Evolutionary conservation across 1,140 invertebrate genomes (phyloP).

Genomic region (Aphelinus certus): DNA sequence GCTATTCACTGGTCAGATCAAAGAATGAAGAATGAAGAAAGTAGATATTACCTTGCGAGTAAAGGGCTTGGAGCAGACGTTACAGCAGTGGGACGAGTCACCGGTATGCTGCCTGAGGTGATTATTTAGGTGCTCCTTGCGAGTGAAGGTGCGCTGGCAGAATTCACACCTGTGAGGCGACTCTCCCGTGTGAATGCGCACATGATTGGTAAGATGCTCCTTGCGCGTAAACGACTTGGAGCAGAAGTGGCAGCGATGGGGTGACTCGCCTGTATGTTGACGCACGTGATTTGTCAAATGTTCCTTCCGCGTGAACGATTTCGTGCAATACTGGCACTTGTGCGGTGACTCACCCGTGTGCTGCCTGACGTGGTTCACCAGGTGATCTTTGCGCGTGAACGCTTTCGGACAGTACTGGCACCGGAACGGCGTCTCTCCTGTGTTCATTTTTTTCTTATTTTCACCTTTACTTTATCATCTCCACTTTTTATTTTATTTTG

Average conservation of each 20-base stretch:
- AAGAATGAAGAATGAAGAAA: too few relatives aligned
- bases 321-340: slow-evolving; percentile 73
- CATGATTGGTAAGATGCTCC: slow-evolving; percentile 82
- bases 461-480: not conserved
- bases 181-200: slow-evolving; percentile 77
- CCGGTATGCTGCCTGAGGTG: slow-evolving; percentile 90
- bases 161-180: slow-evolving; percentile 84
- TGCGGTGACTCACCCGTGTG: slow-evolving; percentile 80
- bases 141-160: slow-evolving; percentile 83
- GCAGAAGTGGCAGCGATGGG: slow-evolving; percentile 84
- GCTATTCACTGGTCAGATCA: too few relatives aligned
- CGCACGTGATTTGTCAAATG: slow-evolving; percentile 90
- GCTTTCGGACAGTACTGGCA: slow-evolving; percentile 74
- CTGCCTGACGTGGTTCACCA: slow-evolving; percentile 72
- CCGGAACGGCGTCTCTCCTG: slow-evolving; percentile 67
- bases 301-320: slow-evolving; percentile 89
- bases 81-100: slow-evolving; percentile 86
- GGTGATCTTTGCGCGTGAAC: slow-evolving; percentile 74
- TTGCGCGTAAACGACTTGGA: slow-evolving; percentile 86
- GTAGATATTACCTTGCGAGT: slow-evolving; percentile 73
- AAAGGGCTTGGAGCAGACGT: slow-evolving; percentile 87
- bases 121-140: slow-evolving; percentile 83
- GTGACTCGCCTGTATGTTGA: slow-evolving; percentile 80
- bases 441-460: slow-evolving; percentile 43
- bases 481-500: too few relatives aligned